Base-by-base conservation (phyloP, 2,797 vertebrate species). In the Arnoldichthys spilopterus region DNA sequence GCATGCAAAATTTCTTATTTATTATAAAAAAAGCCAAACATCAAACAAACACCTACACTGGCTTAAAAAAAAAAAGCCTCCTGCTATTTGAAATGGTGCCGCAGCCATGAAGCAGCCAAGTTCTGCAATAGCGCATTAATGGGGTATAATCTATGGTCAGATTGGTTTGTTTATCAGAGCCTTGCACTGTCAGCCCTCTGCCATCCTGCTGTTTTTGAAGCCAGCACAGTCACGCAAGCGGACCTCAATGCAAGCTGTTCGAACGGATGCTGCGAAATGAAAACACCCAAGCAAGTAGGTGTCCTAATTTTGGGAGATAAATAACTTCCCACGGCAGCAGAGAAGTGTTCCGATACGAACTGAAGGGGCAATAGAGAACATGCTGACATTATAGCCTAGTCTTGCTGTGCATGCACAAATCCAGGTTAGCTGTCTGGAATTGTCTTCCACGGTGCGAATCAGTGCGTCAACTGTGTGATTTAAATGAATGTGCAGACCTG, bases 191-290 rank as follows among this genome's bases (percentile, higher is more conserved):
- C 32, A 64, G 62, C 37, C 62, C 18, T 59, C 30, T 30, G 26
- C 24, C 13, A 4, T 28, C 56, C 24, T 30, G 26, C 56, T 59
- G 56, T 12, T 59, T 59, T 28, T 37, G 34, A 64, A 22, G 32
- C 1, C 30, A 37, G 62, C 62, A 37, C 6, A n/a, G 62, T 37
- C 37, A 64, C n/a, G 62, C 37, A 20, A 40, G 32, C 37, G 8
- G 62, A 64, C 20, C 20, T 37, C 62, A 64, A 40, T 20, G 13
- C 62, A 64, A 64, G 62, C 20, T 64, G 62, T 64, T 64, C 34
- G n/a, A 34, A 40, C 37, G 62, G 32, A 64, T 37, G 20, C 37
- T 40, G 32, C 3, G 18, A 43, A 64, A 64, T n/a, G 37, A 40
- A 64, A 64, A 59, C 56, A 30, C 56, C 26, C 26, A 30, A 30